These are phyloP conservation scores for Protosalanx chinensis DNA, from an alignment of 2,797 vertebrate genomes.

Conservation along the genomic window DNA sequence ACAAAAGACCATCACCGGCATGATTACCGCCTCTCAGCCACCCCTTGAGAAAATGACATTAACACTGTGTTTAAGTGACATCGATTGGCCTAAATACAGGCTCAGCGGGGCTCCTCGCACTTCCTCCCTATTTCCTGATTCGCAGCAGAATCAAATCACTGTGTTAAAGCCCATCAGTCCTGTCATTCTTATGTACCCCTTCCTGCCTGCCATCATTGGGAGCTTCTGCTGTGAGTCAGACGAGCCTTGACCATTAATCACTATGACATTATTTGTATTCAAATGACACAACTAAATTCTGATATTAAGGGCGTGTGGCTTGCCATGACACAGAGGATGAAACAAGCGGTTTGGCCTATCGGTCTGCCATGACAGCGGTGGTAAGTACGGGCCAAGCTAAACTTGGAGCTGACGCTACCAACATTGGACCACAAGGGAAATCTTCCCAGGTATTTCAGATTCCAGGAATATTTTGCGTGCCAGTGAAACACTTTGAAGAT, in stretches of 20 bases:
- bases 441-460: slow-evolving; percentile 37
- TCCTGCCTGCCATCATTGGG: slow-evolving; percentile 38
- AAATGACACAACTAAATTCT: not conserved
- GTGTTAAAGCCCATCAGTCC: slow-evolving; percentile 53
- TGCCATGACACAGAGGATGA: not conserved
- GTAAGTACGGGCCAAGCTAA: slow-evolving; percentile 32
- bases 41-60: slow-evolving; percentile 56
- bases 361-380: not conserved
- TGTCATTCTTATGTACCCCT: slow-evolving; percentile 48
- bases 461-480: slow-evolving; percentile 48
- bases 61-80: slow-evolving; percentile 53
- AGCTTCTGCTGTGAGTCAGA: slow-evolving; percentile 25
- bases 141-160: slow-evolving; percentile 61
- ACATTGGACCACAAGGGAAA: slow-evolving; percentile 59
- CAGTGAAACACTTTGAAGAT: slow-evolving; percentile 69
- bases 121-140: slow-evolving; percentile 53
- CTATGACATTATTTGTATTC: slow-evolving; percentile 41
- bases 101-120: slow-evolving; percentile 46
- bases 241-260: slow-evolving; percentile 49
- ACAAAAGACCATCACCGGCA: slow-evolving; percentile 58
- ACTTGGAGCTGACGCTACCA: slow-evolving; percentile 57
- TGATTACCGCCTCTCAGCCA: slow-evolving; percentile 54
- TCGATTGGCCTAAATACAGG: slow-evolving; percentile 57
- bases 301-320: not conserved
- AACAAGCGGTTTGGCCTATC: not conserved